Base-by-base conservation (phyloP, 2,888 invertebrate genomes). In the Papilio elwesi region DNA sequence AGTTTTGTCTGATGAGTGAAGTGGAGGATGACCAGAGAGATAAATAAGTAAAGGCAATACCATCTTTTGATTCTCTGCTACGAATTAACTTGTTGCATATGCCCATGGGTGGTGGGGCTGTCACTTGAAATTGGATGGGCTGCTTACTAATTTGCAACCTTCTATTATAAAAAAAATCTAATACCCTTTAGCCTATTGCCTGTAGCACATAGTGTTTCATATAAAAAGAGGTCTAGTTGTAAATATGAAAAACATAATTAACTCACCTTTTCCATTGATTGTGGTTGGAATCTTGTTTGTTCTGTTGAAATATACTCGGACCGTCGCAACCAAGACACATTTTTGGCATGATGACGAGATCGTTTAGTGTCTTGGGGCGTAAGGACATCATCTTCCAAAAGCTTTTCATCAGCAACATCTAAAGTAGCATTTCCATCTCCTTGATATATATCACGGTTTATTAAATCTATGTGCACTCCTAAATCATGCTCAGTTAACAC, bases 221-320 rank as follows among this genome's bases (percentile, higher is more conserved):
- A 26, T 26, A 26, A 26, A 26, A 26, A 26, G 26, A 26, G 26
- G 1, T 26, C 26, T 26, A 26, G 4, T 26, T 26, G 26, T 26
- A 26, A 26, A 26, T 15, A 38, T 26, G 47, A 15, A 49, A 48
- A 47, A 59, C 38, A 55, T 6, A 13, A 43, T 43, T 47, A 68
- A 74, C 77, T 70, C 69, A 94, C 94, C 94, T 99, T 98, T 85
- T 99, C 99, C 95, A 98, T 97, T 78, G 98, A 97, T 87, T 98
- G 97, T 16, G 99, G 98, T 87, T 99, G 98, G 90, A 99, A 99
- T 76, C 99, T 95, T 26, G 99, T 99, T 88, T 98, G 99, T 92
- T 99, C 99, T 53, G 99, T 99, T 6, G 99, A 99, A 83, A 99
- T 99, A 85, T 99, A 99, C 89, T 99, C 99, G 0, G 99, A 99